phyloP scores from a whole-genome alignment of 2,797 vertebrate species.

The Arremon aurantiirostris region DNA sequence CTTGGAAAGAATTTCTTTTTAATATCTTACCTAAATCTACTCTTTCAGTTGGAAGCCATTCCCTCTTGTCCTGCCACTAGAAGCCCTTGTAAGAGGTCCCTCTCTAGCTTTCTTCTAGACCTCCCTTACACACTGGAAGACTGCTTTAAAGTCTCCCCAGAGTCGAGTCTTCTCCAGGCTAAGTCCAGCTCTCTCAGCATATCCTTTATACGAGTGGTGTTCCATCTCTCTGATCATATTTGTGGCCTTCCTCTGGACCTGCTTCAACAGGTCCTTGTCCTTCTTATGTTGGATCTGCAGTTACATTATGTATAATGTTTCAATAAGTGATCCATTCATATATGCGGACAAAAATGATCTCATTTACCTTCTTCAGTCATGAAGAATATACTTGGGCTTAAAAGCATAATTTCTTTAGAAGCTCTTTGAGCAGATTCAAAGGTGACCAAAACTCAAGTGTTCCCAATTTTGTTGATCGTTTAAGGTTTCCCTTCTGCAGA shows the following conservation, averaged over 20 bases:
- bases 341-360: neutral
- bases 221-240: neutral
- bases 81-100: neutral
- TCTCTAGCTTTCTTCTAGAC: neutral
- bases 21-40: neutral
- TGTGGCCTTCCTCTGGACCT: neutral
- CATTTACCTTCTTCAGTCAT: neutral
- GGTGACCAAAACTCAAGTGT: neutral
- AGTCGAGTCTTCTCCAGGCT: neutral
- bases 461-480: neutral
- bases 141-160: neutral
- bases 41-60: neutral
- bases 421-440: neutral
- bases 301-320: slow-evolving; percentile 19
- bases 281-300: neutral
- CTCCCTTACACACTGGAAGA: neutral
- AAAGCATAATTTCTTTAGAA: slow-evolving; percentile 14
- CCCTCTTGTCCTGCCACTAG: neutral
- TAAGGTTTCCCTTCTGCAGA: slow-evolving; percentile 2
- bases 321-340: neutral
- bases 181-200: neutral
- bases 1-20: neutral
- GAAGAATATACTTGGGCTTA: neutral
- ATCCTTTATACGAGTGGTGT: accelerated
- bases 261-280: neutral